These are phyloP conservation scores for Trichogramma evanescens DNA, from an alignment of 2,888 invertebrate genomes.

Conservation along the genomic window DNA sequence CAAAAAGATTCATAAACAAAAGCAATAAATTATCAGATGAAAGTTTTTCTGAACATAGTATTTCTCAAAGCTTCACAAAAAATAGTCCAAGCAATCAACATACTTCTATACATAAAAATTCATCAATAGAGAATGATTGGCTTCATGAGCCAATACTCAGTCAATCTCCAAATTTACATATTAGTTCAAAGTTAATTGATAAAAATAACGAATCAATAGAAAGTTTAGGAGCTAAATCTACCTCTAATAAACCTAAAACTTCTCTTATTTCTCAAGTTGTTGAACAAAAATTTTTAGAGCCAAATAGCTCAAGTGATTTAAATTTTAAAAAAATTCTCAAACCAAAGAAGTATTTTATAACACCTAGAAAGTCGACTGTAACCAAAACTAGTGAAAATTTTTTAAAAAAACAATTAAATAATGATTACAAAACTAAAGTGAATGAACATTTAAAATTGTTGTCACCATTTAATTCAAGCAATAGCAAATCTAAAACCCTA, in stretches of 20 bases:
- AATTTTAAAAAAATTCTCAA: constrained; percentile 7
- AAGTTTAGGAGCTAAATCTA: not conserved
- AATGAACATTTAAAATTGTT: not conserved
- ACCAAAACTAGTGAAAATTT: not conserved
- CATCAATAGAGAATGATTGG: constrained; percentile 1
- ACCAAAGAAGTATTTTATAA: constrained; percentile 11
- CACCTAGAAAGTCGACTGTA: not conserved
- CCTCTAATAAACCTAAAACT: no score
- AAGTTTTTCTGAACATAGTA: not conserved
- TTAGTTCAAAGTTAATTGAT: not conserved
- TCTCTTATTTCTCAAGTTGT: not conserved
- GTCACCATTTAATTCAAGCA: constrained; percentile 1
- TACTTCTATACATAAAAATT: constrained; percentile 1
- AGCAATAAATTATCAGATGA: not conserved
- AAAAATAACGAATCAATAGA: constrained; percentile 3
- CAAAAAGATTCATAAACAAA: constrained; percentile 6
- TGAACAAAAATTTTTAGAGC: constrained; percentile 3
- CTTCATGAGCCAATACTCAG: constrained; percentile 35
- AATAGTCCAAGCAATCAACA: not conserved
- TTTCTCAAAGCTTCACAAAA: not conserved
- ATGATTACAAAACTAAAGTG: constrained; percentile 1
- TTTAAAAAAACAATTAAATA: not conserved
- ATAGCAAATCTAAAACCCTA: constrained; percentile 1
- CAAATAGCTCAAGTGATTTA: no score
- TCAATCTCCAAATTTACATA: constrained; percentile 36